Conservation (phyloP, 2,888 invertebrate species). For the Caenorhabditis sp. region DNA sequence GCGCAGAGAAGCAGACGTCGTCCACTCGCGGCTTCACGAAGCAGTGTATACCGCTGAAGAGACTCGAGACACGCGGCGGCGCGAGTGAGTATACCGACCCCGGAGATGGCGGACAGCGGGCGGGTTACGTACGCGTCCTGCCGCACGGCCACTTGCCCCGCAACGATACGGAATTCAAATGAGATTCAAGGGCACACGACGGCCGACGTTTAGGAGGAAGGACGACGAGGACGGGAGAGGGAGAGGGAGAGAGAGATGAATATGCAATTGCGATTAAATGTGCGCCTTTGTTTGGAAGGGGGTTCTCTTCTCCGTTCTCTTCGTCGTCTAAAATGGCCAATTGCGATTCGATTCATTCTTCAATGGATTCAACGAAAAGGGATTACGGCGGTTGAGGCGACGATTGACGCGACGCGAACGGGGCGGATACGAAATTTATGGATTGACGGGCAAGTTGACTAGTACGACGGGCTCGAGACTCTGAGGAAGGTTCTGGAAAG, state of each 20-base stretch:
- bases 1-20: constrained; percentile 17
- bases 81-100: constrained; percentile 16
- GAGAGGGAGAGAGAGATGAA: constrained; percentile 26
- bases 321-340: constrained; percentile 11
- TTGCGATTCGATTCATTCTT: constrained; percentile 32
- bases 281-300: constrained; percentile 36
- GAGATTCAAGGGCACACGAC: constrained; percentile 45
- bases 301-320: too few relatives aligned
- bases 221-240: not conserved
- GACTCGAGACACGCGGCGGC: not conserved
- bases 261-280: constrained; percentile 35
- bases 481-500: too few relatives aligned
- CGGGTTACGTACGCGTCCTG: not conserved
- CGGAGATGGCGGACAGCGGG: constrained; percentile 1
- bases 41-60: constrained; percentile 3
- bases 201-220: constrained; percentile 34
- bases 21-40: not conserved
- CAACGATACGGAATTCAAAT: constrained; percentile 38
- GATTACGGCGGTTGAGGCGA: too few relatives aligned
- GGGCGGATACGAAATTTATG: too few relatives aligned
- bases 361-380: constrained; percentile 8
- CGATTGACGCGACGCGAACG: too few relatives aligned
- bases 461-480: too few relatives aligned
- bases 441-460: too few relatives aligned
- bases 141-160: not conserved